Evolutionary conservation across 1,140 invertebrate species (phyloP), one percentile per base, ranked within the genome.

Genomic region (Rhagoletis zephyria): DNA sequence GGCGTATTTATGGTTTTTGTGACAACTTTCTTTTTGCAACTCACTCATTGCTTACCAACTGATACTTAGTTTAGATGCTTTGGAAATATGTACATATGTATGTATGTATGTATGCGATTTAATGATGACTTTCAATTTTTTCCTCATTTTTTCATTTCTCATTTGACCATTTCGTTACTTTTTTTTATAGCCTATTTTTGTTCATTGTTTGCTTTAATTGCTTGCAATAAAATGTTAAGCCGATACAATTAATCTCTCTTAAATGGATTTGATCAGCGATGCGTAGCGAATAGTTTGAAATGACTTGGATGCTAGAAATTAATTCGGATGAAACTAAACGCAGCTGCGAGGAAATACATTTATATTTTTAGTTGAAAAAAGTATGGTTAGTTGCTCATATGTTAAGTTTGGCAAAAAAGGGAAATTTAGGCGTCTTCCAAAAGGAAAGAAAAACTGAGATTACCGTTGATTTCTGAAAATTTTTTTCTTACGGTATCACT

Each of bases 201-300:
- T 9, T 81, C 45, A 30, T 16, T 14, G 12, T 74, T 81, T 81
- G 74, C n/a, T 81, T 56, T 81, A 81, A 81, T 81, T 81, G 74
- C 74, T 2, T 81, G 74, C 56, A 56, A 51, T 56, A 81, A 81
- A 81, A 51, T 19, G 45, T 9, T 59, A 81, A 81, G 48, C n/a
- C 74, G 48, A 56, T 81, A 30, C 74, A 81, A 81, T 81, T 81
- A 81, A 81, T 81, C 48, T 81, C 48, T 19, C 74, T 81, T 81
- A 81, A 81, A 10, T 81, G 74, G n/a, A 19, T 81, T 81, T 30
- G 45, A 81, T 81, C 48, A 81, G 19, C 74, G 51, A 56, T 81
- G 74, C 74, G 19, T 30, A 81, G 12, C 74, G 19, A n/a, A n/a
- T 63, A n/a, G 61, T 30, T 30, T 30, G 30, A 30, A 30, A 30